phyloP scores from a whole-genome alignment of 2,888 invertebrate species.

The Drosophila pseudotalamancana region DNA sequence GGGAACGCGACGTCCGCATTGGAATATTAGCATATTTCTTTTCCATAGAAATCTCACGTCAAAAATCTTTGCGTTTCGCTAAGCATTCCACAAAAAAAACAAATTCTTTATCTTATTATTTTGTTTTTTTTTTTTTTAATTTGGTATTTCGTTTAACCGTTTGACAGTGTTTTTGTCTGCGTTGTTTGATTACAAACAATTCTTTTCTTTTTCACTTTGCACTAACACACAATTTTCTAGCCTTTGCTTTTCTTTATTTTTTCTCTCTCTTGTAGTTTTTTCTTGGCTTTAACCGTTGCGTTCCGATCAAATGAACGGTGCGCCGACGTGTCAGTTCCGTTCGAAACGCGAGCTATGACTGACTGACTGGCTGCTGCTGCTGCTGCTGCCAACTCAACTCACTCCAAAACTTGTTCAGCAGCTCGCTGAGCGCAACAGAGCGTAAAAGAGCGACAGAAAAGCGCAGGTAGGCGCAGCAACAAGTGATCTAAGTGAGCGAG shows the following conservation, averaged over 20 bases:
- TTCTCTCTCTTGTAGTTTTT: slow-evolving; percentile 39
- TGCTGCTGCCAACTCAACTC: slow-evolving; percentile 65
- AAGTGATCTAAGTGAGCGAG: slow-evolving; percentile 8
- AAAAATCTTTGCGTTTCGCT: slow-evolving; percentile 63
- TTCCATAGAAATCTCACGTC: slow-evolving; percentile 72
- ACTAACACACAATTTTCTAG: slow-evolving; percentile 36
- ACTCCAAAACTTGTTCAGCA: slow-evolving; percentile 62
- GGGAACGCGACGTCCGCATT: slow-evolving; percentile 45
- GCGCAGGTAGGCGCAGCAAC: slow-evolving; percentile 7
- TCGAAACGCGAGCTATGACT: slow-evolving; percentile 81
- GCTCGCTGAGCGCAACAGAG: slow-evolving; percentile 53
- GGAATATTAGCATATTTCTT: slow-evolving; percentile 73
- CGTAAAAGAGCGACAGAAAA: slow-evolving; percentile 29
- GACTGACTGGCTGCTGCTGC: slow-evolving; percentile 8
- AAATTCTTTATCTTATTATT: slow-evolving; percentile 22
- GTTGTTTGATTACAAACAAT: slow-evolving; percentile 47
- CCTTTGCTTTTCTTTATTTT: slow-evolving; percentile 40
- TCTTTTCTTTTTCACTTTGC: slow-evolving; percentile 42
- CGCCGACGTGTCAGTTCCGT: slow-evolving; percentile 82
- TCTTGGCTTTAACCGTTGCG: slow-evolving; percentile 56
- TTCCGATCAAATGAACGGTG: slow-evolving; percentile 15
- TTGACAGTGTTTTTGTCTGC: slow-evolving; percentile 28
- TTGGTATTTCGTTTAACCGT: slow-evolving; percentile 12
- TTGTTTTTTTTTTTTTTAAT: slow-evolving; percentile 16
- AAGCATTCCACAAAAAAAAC: slow-evolving; percentile 53